Percentiles rank a stretch among this genome's conserved stretches.
Conservation (phyloP, 2,797 vertebrate genomes). For the Sarcoramphus papa region DNA sequence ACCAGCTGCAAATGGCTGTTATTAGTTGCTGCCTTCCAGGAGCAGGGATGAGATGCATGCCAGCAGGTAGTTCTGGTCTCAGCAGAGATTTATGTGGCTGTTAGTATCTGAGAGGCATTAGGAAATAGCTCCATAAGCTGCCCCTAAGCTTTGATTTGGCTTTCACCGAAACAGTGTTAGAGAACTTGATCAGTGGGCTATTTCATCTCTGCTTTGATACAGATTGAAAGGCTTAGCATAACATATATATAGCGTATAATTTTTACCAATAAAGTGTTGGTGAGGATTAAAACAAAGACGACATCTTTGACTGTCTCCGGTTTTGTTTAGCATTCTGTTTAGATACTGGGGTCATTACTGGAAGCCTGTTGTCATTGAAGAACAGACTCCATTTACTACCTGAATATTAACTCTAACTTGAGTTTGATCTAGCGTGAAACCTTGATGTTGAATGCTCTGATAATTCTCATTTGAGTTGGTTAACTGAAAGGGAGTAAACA, state of each 20-base stretch:
- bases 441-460: neutral
- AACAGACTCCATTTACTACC: neutral
- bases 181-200: neutral
- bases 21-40: neutral
- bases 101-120: neutral
- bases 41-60: neutral
- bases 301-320: neutral
- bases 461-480: neutral
- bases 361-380: neutral
- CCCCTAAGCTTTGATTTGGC: neutral
- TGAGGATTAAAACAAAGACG: neutral
- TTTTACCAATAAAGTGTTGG: neutral
- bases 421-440: neutral
- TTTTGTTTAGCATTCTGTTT: neutral
- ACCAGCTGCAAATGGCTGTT: neutral
- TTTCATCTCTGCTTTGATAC: neutral
- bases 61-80: neutral
- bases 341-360: neutral
- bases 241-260: neutral
- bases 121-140: neutral
- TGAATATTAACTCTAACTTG: neutral
- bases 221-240: neutral
- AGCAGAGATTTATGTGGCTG: neutral
- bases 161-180: neutral
- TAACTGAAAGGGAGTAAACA: neutral